A percentile compares a stretch with the other conserved stretches of the same genome.
phyloP scores from a whole-genome alignment of 2,888 invertebrate genomes.

The Scaptomyza parva region DNA sequence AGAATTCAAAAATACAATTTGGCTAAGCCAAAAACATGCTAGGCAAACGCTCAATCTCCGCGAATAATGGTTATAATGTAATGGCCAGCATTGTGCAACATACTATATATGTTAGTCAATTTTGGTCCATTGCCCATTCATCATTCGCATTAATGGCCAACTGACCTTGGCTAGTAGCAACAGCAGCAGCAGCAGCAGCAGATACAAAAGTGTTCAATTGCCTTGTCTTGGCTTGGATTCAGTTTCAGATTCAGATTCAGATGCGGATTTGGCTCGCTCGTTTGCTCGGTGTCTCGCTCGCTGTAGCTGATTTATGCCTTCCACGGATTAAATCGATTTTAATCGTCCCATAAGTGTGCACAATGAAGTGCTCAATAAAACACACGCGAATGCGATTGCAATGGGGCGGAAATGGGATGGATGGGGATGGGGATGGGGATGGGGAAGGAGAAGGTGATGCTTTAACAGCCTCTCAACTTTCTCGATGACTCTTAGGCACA shows the following conservation, averaged over 20 bases:
- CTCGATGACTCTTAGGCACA: slow-evolving; percentile 50
- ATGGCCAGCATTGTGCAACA: slow-evolving; percentile 3
- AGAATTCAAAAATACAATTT: slow-evolving; percentile 29
- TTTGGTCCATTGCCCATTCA: slow-evolving; percentile 37
- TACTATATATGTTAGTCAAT: slow-evolving; percentile 24
- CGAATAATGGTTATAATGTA: slow-evolving; percentile 15
- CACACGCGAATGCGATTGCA: slow-evolving; percentile 56
- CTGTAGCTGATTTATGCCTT: slow-evolving; percentile 65
- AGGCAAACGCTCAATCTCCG: slow-evolving; percentile 5
- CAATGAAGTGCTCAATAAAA: slow-evolving; percentile 76
- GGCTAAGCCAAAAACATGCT: slow-evolving; percentile 13
- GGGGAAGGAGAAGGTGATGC: slow-evolving; percentile 1
- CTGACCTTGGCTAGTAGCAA: slow-evolving; percentile 58
- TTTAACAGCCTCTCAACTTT: slow-evolving; percentile 32
- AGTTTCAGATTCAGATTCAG: slow-evolving; percentile 4
- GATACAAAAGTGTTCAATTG: slow-evolving; percentile 45
- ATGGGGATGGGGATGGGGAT: neutral
- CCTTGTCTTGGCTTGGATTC: slow-evolving; percentile 20
- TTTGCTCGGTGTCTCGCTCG: slow-evolving; percentile 20
- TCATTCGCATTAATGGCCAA: slow-evolving; percentile 44
- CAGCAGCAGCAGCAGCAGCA: slow-evolving; percentile 43
- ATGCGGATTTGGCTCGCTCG: too few species aligned
- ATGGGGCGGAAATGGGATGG: neutral
- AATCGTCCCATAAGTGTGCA: slow-evolving; percentile 73
- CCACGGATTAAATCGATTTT: slow-evolving; percentile 75